Conservation (phyloP, 2,888 invertebrate species). For the Drosophila incognita region DNA sequence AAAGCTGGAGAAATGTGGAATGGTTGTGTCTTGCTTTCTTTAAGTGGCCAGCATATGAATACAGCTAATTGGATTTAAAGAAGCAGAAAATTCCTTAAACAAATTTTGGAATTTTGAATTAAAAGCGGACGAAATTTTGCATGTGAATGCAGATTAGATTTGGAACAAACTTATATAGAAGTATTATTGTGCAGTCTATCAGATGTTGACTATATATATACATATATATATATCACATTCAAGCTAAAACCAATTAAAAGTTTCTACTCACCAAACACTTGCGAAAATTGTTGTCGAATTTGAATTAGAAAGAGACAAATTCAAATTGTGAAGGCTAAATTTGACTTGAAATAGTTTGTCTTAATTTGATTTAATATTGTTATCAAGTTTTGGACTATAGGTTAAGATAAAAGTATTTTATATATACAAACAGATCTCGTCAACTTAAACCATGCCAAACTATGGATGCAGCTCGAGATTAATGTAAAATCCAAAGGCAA, state of each 20-base stretch:
- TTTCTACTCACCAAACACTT: neutral
- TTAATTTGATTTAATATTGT: neutral
- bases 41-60: slow-evolving; percentile 25
- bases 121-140: neutral
- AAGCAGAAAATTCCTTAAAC: neutral
- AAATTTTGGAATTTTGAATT: neutral
- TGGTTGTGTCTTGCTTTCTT: neutral
- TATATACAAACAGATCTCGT: neutral
- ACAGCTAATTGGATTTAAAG: slow-evolving; percentile 34
- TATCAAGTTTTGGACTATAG: neutral
- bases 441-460: neutral
- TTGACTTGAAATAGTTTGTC: neutral
- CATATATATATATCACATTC: neutral
- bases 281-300: neutral
- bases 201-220: neutral
- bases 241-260: neutral
- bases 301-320: neutral
- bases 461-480: neutral
- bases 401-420: neutral
- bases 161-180: neutral
- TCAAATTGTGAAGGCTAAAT: neutral
- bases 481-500: neutral
- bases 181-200: neutral
- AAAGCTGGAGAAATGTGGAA: slow-evolving; percentile 8
- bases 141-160: neutral